Base-by-base conservation (phyloP, 2,797 vertebrate species). In the Bradypodion pumilum region DNA sequence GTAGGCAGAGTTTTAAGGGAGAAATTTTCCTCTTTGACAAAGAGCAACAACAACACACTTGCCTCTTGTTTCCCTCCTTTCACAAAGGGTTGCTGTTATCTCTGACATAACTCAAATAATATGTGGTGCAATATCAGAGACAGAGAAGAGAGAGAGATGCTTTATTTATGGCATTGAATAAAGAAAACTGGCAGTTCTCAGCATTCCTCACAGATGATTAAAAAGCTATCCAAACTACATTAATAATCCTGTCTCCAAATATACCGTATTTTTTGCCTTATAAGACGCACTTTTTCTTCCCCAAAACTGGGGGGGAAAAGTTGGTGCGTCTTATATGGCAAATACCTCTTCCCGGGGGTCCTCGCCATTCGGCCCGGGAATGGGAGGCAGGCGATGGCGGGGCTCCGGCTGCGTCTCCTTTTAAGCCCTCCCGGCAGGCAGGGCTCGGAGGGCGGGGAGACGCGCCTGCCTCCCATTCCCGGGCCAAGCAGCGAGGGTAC, bases 31-130 rank as follows among this genome's bases (percentile, higher is more conserved):
- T 87, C 40, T 83, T 90, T 62, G 63, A 32, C 77, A 80, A 65
- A 0, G 9, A 2, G 78, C 68, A 72, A 49, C 60, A 1, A 1
- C 0, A 78, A 69, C 73, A 63, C 16, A 56, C 84, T 78, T 76
- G 81, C 65, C 81, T 32, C 40, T 75, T 69, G 35, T 88, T 82
- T 69, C 76, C 85, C 87, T 79, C 21, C 16, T 1, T 2, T 60
- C 52, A 80, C 73, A 76, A 1, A 86, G 86, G 84, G 6, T 1
- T 62, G 25, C 75, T 81, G 85, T 83, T 85, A 83, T 78, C 80
- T 3, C 83, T 59, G 37, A 62, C 68, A 59, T 19, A 46, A 86
- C 81, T 88, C 40, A 19, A 73, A 5, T 35, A 59, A 81, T 0
- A 81, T 72, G 52, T 16, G 62, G 19, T 42, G 37, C 13, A 78